phyloP scores from a whole-genome alignment of 2,888 invertebrate species.

The Archips xylosteana region DNA sequence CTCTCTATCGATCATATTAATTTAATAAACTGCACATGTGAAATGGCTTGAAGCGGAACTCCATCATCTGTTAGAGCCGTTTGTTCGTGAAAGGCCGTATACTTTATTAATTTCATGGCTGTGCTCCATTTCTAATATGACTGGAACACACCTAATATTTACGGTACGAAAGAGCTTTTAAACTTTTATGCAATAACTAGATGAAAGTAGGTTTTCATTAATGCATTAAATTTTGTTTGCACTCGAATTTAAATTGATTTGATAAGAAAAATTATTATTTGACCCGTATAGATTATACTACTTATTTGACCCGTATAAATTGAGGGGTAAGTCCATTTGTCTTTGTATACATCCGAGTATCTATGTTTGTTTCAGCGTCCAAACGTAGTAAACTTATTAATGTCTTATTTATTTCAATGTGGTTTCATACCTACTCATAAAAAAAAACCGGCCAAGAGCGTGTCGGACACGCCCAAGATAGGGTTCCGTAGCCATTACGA shows the following conservation, averaged over 20 bases:
- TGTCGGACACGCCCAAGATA: too few relatives aligned
- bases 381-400: too few relatives aligned
- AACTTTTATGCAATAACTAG: conserved; percentile 10
- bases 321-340: too few relatives aligned
- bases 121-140: conserved; percentile 38
- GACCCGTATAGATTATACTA: too few relatives aligned
- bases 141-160: conserved; percentile 30
- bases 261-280: too few relatives aligned
- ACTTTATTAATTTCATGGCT: conserved; percentile 47
- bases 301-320: too few relatives aligned
- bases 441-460: too few relatives aligned
- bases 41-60: conserved; percentile 53
- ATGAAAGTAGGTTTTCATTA: background rate
- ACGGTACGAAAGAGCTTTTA: conserved; percentile 7
- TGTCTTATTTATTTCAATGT: too few relatives aligned
- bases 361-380: too few relatives aligned
- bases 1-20: conserved; percentile 77
- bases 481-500: too few relatives aligned
- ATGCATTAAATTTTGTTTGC: background rate
- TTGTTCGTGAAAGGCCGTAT: conserved; percentile 45
- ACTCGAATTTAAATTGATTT: background rate
- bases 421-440: too few relatives aligned
- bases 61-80: conserved; percentile 43
- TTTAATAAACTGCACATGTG: conserved; percentile 63
- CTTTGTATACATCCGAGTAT: too few relatives aligned